Base-by-base conservation (phyloP, 2,888 invertebrate genomes). In the Monopis laevigella region DNA sequence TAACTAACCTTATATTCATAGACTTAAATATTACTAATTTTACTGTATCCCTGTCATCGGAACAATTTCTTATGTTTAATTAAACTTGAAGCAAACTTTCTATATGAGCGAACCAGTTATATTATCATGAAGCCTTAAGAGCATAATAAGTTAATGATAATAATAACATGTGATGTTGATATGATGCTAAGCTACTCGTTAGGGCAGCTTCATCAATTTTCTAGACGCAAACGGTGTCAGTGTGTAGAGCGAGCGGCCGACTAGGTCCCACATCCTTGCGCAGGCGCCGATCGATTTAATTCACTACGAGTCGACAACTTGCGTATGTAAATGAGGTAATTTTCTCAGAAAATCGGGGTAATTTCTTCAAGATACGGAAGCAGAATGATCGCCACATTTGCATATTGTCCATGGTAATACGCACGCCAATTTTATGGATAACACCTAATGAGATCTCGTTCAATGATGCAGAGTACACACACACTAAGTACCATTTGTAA, bases 261-360 rank as follows among this genome's bases (percentile, higher is more conserved):
- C 29, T 12, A 12, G 17, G 34, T 2, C 17, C 34, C 10, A 36
- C 21, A 36, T 36, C 32, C 32, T 32, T 17, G 17, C 19, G 36
- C 29, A 29, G 41, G 42, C 41, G 21, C 30, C 39, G 38, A 30
- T 14, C 35, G 21, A 59, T 54, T 54, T 52, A 43, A 46, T 36
- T 49, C 49, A 49, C 19, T 28, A 32, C 38, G 36, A 44, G 43
- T 44, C 55, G 54, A 53, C 53, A 54, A 52, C 53, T 53, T 54
- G 19, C 8, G 29, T 50, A 66, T 63, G 66, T 53, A 67, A 69
- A 64, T 62, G 53, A 61, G 56, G 59, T 53, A 60, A 65, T 71
- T 62, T 67, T 62, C 62, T 59, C 46, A 51, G 62, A 60, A 65
- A 70, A 62, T 55, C 54, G 53, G 67, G 68, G 58, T 65, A 62